Conservation (phyloP, 2,797 vertebrate genomes). For the Schizothorax lantsangensis region DNA sequence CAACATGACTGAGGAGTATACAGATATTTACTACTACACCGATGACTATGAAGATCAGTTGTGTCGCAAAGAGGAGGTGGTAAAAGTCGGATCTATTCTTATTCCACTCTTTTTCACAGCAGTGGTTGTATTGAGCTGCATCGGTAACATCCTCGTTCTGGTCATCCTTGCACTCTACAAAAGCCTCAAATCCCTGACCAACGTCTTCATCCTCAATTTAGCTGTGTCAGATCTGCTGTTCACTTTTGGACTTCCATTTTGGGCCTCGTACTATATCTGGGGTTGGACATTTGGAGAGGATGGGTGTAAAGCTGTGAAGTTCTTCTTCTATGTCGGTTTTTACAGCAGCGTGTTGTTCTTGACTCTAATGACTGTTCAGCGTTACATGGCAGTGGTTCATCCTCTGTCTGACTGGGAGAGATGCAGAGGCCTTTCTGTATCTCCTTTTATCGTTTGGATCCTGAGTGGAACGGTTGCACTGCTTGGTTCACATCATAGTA, state of each 20-base stretch:
- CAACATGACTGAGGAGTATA: neutral
- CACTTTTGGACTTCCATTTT: conserved; percentile 86
- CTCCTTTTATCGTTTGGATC: conserved; percentile 78
- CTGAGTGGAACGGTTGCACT: conserved; percentile 79
- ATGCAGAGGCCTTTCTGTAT: conserved; percentile 55
- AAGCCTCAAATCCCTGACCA: conserved; percentile 85
- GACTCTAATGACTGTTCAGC: conserved; percentile 87
- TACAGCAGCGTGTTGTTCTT: conserved; percentile 90
- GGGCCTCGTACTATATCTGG: conserved; percentile 74
- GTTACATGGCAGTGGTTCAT: conserved; percentile 85
- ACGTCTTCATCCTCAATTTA: conserved; percentile 90
- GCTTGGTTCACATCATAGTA: conserved; percentile 78
- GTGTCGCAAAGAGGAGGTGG: conserved; percentile 16
- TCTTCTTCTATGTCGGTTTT: conserved; percentile 86
- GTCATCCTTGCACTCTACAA: conserved; percentile 85
- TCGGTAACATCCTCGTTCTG: conserved; percentile 87
- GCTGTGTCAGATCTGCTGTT: conserved; percentile 89
- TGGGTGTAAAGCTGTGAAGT: conserved; percentile 59
- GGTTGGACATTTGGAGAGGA: conserved; percentile 82
- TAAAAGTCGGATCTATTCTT: conserved; percentile 2
- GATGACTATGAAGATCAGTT: neutral
- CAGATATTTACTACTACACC: accelerated
- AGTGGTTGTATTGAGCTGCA: conserved; percentile 83
- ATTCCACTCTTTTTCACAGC: conserved; percentile 76
- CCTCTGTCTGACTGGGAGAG: conserved; percentile 78